Percentiles rank a stretch among this genome's conserved stretches.
Evolutionary conservation across 1,140 invertebrate genomes (phyloP).

Genomic region (Galleria mellonella): DNA sequence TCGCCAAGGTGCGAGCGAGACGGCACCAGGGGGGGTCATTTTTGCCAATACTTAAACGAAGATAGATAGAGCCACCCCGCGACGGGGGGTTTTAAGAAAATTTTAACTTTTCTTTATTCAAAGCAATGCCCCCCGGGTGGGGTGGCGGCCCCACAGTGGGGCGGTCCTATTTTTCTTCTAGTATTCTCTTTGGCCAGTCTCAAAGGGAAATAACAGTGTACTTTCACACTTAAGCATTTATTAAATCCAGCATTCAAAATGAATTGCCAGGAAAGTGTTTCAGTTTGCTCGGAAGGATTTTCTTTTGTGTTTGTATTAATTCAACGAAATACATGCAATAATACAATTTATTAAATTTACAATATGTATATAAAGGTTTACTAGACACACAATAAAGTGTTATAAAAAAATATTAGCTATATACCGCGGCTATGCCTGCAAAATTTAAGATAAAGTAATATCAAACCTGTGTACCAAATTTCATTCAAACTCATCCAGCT

Average conservation of each 20-base stretch:
- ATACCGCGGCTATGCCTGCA: too few species aligned
- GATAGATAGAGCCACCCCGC: conserved; percentile 52
- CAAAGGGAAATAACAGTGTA: conserved; percentile 56
- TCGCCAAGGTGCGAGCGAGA: conserved; percentile 31
- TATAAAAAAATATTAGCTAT: too few species aligned
- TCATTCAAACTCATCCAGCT: too few species aligned
- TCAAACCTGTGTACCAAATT: too few species aligned
- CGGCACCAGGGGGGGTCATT: conserved; percentile 38
- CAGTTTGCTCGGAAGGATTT: conserved; percentile 18
- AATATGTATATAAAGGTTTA: too few species aligned
- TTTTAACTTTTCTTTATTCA: conserved; percentile 72
- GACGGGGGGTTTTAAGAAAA: conserved; percentile 55
- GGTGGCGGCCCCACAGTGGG: conserved; percentile 18
- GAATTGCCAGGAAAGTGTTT: conserved; percentile 56
- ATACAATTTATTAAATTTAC: neutral
- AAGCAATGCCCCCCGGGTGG: conserved; percentile 24
- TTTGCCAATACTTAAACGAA: conserved; percentile 69
- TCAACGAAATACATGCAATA: neutral
- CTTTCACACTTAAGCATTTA: conserved; percentile 50
- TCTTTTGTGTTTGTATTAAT: conserved; percentile 1
- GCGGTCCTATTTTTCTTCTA: conserved; percentile 51
- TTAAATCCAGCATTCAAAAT: conserved; percentile 58
- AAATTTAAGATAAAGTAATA: too few species aligned
- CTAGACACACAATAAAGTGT: too few species aligned
- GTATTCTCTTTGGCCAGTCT: conserved; percentile 60